Evolutionary conservation across 2,888 invertebrate genomes (phyloP), one percentile per base, ranked within the genome.

Genomic region (Cryptocephalus moraei): DNA sequence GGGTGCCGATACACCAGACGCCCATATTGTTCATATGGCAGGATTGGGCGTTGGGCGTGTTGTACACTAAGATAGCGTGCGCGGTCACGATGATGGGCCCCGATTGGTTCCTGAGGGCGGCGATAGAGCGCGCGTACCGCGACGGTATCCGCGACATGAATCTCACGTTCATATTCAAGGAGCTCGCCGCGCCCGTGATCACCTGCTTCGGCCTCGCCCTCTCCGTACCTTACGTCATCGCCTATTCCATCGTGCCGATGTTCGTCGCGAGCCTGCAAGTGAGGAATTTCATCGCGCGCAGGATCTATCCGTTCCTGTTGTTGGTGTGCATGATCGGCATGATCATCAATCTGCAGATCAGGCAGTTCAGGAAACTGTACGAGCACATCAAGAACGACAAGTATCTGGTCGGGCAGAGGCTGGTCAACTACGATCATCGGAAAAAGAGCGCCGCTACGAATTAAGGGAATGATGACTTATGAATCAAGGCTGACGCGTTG

Each of bases 331-430:
- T 85, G 46, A 73, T 86, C 44, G 72, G 80, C 44, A 78, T 80
- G 43, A 78, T 93, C 54, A 75, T 90, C 46, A 78, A 80, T 52
- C 86, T 94, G 63, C 91, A 97, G 78, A 83, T 94, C 48, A 82
- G 87, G 47, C 96, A 97, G 68, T 92, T 99, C 74, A 84, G 83
- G 62, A 89, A 91, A 63, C 75, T 99, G 12, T 96, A 96, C 70
- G 92, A 96, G 68, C 95, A 95, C 72, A 99, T 99, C 65, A 95
- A 96, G 74, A 97, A 99, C 73, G 97, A 97, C 73, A 97, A 96
- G 74, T 96, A 97, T 74, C 79, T 97, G 43, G 96, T 99, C 10
- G 97, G 97, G 0, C 90, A 94, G 62, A 78, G 95, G 56, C 78
- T 99, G 56, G 96, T 97, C 32, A 99, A 99, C 75, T 99, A 97